Percentiles rank a stretch among this genome's conserved stretches.
phyloP scores from a whole-genome alignment of 2,113 vertebrate species.

The Sakesphorus luctuosus region DNA sequence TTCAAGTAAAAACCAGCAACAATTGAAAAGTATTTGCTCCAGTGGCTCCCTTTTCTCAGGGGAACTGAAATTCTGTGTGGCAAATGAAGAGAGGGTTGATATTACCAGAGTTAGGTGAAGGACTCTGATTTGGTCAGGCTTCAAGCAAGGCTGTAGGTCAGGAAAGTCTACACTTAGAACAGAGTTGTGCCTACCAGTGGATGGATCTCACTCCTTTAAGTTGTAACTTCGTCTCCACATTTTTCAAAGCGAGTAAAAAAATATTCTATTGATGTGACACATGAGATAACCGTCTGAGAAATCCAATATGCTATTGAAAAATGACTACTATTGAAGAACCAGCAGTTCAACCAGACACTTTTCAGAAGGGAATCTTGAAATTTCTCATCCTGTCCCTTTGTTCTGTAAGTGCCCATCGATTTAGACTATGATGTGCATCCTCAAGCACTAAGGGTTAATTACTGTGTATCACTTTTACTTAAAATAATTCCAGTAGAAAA shows the following conservation, averaged over 20 bases:
- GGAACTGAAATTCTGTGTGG: background rate
- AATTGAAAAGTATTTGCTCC: background rate
- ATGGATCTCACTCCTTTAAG: background rate
- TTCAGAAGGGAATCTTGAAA: background rate
- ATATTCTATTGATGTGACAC: background rate
- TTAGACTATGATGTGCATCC: background rate
- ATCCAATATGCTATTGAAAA: background rate
- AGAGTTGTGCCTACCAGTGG: background rate
- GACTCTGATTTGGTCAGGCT: background rate
- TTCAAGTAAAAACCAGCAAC: background rate
- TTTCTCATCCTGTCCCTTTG: background rate
- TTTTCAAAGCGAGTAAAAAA: background rate
- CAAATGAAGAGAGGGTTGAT: background rate
- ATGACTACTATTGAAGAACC: background rate
- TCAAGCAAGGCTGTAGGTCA: background rate
- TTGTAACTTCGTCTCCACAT: background rate
- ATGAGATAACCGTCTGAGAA: background rate
- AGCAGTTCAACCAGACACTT: background rate
- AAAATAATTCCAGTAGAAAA: slow-evolving; percentile 37
- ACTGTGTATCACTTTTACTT: background rate
- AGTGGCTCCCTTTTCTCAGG: background rate
- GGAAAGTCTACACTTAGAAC: background rate
- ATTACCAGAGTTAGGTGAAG: background rate
- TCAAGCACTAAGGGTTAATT: slow-evolving; percentile 57
- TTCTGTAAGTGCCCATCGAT: slow-evolving; percentile 2